Evolutionary conservation across 1,140 invertebrate species (phyloP).

Genomic region (Trichonephila clavipes): DNA sequence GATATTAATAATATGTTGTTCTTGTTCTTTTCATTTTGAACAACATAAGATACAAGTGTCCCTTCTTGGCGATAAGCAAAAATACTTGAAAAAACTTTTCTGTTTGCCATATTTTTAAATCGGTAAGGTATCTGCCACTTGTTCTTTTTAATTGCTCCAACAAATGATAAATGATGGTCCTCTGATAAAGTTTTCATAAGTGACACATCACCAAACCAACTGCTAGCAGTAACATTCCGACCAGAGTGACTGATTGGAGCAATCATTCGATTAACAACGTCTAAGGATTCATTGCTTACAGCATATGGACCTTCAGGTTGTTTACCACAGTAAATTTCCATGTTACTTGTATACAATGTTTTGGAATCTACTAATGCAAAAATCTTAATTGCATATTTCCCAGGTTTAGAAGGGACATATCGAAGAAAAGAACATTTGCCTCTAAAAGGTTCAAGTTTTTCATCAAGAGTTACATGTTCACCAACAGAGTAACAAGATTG

Average conservation of each 20-base stretch:
- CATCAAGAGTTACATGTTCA: neutral
- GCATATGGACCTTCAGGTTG: neutral
- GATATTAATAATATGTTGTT: too few relatives aligned
- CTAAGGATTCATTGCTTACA: neutral
- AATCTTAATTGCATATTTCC: neutral
- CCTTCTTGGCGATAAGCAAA: neutral
- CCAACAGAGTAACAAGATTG: neutral
- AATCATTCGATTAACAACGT: neutral
- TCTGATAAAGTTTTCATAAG: neutral
- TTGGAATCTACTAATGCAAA: neutral
- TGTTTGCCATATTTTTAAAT: neutral
- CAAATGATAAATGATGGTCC: neutral
- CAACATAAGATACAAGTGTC: neutral
- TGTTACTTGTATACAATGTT: neutral
- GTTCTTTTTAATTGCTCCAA: neutral
- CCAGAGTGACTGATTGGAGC: neutral
- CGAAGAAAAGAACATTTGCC: neutral
- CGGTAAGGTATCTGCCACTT: neutral
- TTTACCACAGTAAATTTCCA: neutral
- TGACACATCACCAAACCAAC: neutral
- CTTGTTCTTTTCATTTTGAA: too few relatives aligned
- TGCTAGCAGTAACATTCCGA: neutral
- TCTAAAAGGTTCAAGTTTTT: neutral
- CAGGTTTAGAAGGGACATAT: neutral
- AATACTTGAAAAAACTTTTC: neutral